phyloP scores from a whole-genome alignment of 2,888 invertebrate genomes.

The Hipparchia semele region DNA sequence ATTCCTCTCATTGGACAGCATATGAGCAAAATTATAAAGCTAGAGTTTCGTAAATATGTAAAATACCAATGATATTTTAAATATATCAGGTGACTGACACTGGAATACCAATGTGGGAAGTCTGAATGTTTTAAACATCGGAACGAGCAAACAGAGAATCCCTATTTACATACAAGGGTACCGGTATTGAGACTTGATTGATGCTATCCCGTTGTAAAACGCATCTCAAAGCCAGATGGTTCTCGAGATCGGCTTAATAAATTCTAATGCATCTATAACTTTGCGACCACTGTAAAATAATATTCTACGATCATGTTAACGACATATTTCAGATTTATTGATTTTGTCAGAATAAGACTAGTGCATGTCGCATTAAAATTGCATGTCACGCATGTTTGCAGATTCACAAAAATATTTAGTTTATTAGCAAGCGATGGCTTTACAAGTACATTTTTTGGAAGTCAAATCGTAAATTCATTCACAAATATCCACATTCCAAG shows the following conservation, averaged over 20 bases:
- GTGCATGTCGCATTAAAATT: not conserved
- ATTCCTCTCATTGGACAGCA: not conserved
- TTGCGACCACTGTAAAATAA: slow-evolving; percentile 44
- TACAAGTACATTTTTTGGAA: not conserved
- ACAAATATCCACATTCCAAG: not conserved
- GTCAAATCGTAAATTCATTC: not conserved
- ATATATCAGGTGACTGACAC: slow-evolving; percentile 30
- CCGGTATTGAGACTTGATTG: slow-evolving; percentile 38
- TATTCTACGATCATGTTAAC: slow-evolving; percentile 44
- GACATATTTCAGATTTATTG: slow-evolving; percentile 34
- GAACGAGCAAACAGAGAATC: slow-evolving; percentile 36
- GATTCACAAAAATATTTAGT: not conserved
- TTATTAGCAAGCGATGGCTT: not conserved
- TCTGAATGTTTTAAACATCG: slow-evolving; percentile 32
- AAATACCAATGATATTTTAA: slow-evolving; percentile 19
- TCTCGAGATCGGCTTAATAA: slow-evolving; percentile 50
- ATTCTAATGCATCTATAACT: slow-evolving; percentile 56
- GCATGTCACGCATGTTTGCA: not conserved
- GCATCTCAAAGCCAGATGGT: slow-evolving; percentile 56
- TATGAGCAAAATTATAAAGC: not conserved
- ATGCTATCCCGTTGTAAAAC: slow-evolving; percentile 37
- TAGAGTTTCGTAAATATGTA: slow-evolving; percentile 9
- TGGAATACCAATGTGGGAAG: slow-evolving; percentile 38
- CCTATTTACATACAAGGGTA: slow-evolving; percentile 39
- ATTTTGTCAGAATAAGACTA: slow-evolving; percentile 20